A percentile compares a stretch with the other conserved stretches of the same genome.
These are phyloP conservation scores for Alloplasta piceator DNA, from an alignment of 2,888 invertebrate genomes.

Conservation along the genomic window DNA sequence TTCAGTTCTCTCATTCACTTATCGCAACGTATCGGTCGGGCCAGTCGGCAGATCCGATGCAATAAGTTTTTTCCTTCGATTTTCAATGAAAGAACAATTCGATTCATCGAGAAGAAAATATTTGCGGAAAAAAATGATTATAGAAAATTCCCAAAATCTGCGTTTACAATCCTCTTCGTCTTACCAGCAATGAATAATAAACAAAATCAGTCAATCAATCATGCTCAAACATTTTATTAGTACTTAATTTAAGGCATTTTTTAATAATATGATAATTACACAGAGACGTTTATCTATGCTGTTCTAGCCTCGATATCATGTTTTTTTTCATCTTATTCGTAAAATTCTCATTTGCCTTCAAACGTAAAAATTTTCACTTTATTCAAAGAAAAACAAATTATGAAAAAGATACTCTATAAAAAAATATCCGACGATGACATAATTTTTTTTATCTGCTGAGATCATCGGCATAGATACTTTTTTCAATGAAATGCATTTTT, in stretches of 20 bases:
- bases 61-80: slow-evolving; percentile 63
- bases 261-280: slow-evolving; percentile 7
- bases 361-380: too few relatives aligned
- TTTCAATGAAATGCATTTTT: too few relatives aligned
- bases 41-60: slow-evolving; percentile 75
- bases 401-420: too few relatives aligned
- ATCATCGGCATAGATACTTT: too few relatives aligned
- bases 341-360: too few relatives aligned
- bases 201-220: background rate
- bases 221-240: background rate
- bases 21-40: slow-evolving; percentile 74
- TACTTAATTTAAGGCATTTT: slow-evolving; percentile 17
- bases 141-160: background rate
- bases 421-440: too few relatives aligned
- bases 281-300: slow-evolving; percentile 11
- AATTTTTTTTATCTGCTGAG: too few relatives aligned
- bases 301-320: background rate
- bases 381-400: too few relatives aligned
- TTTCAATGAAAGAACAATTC: background rate
- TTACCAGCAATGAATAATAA: background rate
- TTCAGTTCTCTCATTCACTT: slow-evolving; percentile 22
- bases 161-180: slow-evolving; percentile 5
- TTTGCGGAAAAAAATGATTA: background rate
- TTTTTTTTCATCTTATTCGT: too few relatives aligned
- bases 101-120: slow-evolving; percentile 10